phyloP scores from a whole-genome alignment of 2,888 invertebrate species.

The Leptodirus hochenwartii region DNA sequence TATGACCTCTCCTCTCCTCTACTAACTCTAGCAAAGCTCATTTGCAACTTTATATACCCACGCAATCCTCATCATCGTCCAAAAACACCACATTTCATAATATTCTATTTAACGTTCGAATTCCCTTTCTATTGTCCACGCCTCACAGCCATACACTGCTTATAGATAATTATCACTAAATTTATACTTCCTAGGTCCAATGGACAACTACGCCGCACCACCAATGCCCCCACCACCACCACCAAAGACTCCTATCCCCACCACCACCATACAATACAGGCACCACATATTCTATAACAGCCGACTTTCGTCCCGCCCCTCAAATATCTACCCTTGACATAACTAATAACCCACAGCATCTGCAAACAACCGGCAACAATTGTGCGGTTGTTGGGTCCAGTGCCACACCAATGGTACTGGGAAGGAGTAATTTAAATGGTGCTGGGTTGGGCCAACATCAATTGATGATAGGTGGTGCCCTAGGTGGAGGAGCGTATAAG shows the following conservation, averaged over 20 bases:
- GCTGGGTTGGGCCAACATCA: too few species aligned
- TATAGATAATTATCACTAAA: too few species aligned
- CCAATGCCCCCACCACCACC: constrained; percentile 61
- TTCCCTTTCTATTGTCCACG: too few species aligned
- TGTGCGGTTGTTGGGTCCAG: constrained; percentile 28
- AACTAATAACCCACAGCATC: constrained; percentile 31
- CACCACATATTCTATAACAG: constrained; percentile 68
- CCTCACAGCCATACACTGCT: too few species aligned
- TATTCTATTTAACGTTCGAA: too few species aligned
- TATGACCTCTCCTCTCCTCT: background rate
- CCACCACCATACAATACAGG: constrained; percentile 45
- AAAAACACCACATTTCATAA: too few species aligned
- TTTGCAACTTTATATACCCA: background rate
- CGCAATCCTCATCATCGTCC: too few species aligned
- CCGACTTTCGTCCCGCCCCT: constrained; percentile 55
- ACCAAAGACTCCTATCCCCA: constrained; percentile 64
- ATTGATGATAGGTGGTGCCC: too few species aligned
- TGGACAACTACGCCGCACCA: constrained; percentile 49
- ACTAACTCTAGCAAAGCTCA: background rate
- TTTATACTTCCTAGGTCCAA: constrained; percentile 49
- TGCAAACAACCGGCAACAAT: constrained; percentile 4
- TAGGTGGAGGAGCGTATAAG: too few species aligned
- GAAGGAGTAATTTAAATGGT: too few species aligned
- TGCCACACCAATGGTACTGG: constrained; percentile 21
- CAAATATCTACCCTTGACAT: constrained; percentile 36